A percentile compares a stretch with the other conserved stretches of the same genome.
phyloP scores from a whole-genome alignment of 2,888 invertebrate genomes.

The Blastobasis adustella region DNA sequence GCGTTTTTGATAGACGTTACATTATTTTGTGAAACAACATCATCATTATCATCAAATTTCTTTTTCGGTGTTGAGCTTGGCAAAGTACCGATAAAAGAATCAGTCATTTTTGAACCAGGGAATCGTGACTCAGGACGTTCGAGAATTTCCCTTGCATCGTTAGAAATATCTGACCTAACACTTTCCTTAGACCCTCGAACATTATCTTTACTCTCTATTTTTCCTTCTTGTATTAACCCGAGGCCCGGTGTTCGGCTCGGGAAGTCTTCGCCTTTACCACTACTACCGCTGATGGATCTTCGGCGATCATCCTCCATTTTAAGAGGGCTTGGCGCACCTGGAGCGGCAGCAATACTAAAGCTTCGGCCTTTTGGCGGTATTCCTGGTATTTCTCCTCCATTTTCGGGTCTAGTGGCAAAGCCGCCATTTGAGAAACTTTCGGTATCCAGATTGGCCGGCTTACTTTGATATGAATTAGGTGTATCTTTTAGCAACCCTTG shows the following conservation, averaged over 20 bases:
- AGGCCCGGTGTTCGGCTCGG: slow-evolving; percentile 52
- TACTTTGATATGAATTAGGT: slow-evolving; percentile 42
- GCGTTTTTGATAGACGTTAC: slow-evolving; percentile 26
- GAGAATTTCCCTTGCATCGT: slow-evolving; percentile 40
- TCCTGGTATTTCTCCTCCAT: slow-evolving; percentile 52
- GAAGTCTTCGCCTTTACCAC: slow-evolving; percentile 57
- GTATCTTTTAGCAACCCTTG: slow-evolving; percentile 55
- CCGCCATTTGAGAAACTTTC: slow-evolving; percentile 45
- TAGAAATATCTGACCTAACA: slow-evolving; percentile 47
- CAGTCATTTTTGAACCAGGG: slow-evolving; percentile 64
- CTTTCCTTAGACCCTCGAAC: slow-evolving; percentile 59
- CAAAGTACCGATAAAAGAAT: slow-evolving; percentile 62
- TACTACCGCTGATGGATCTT: slow-evolving; percentile 65
- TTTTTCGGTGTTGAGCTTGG: slow-evolving; percentile 48
- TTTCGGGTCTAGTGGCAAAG: slow-evolving; percentile 47
- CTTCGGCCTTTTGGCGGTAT: slow-evolving; percentile 68
- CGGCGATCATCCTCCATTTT: slow-evolving; percentile 68
- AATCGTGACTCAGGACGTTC: slow-evolving; percentile 66
- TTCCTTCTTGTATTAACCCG: slow-evolving; percentile 64
- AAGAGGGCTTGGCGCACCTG: slow-evolving; percentile 58
- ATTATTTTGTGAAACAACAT: slow-evolving; percentile 55
- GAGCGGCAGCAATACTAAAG: slow-evolving; percentile 69
- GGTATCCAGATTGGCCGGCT: slow-evolving; percentile 66
- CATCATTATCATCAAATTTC: slow-evolving; percentile 61
- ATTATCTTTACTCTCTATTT: slow-evolving; percentile 59